phyloP scores from a whole-genome alignment of 2,888 invertebrate genomes.

The Terebella lapidaria region DNA sequence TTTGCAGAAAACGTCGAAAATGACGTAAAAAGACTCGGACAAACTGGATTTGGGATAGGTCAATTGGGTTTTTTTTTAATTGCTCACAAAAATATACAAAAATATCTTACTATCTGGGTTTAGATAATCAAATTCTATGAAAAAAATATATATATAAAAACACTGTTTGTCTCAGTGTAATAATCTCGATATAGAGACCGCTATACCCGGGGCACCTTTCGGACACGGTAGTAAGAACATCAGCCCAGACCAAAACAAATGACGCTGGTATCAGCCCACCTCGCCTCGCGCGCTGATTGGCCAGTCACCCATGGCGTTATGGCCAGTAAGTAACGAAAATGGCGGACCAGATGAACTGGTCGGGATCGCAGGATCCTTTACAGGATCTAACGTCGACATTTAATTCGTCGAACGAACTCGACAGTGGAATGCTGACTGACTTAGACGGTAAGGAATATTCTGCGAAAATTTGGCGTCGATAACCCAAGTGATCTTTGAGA shows the following conservation, averaged over 20 bases:
- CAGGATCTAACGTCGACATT: constrained; percentile 34
- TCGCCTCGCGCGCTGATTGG: constrained; percentile 30
- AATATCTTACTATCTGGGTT: too few relatives aligned
- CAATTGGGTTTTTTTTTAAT: too few relatives aligned
- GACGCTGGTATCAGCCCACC: constrained; percentile 41
- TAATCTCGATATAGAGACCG: too few relatives aligned
- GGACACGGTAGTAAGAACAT: not conserved
- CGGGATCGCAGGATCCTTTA: constrained; percentile 30
- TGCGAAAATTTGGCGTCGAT: not conserved
- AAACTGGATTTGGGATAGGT: too few relatives aligned
- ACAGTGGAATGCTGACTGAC: constrained; percentile 30
- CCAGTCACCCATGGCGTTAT: constrained; percentile 33
- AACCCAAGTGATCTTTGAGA: not conserved
- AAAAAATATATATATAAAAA: too few relatives aligned
- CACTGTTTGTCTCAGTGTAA: too few relatives aligned
- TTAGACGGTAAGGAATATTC: constrained; percentile 39
- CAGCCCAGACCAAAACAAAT: not conserved
- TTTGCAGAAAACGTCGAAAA: too few relatives aligned
- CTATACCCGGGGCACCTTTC: too few relatives aligned
- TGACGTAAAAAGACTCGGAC: too few relatives aligned
- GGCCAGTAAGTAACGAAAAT: constrained; percentile 8
- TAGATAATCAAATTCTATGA: too few relatives aligned
- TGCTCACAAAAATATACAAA: too few relatives aligned
- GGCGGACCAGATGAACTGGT: constrained; percentile 32
- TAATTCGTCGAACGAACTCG: constrained; percentile 30